Conservation (phyloP, 2,113 vertebrate species). For the Passerina amoena region DNA sequence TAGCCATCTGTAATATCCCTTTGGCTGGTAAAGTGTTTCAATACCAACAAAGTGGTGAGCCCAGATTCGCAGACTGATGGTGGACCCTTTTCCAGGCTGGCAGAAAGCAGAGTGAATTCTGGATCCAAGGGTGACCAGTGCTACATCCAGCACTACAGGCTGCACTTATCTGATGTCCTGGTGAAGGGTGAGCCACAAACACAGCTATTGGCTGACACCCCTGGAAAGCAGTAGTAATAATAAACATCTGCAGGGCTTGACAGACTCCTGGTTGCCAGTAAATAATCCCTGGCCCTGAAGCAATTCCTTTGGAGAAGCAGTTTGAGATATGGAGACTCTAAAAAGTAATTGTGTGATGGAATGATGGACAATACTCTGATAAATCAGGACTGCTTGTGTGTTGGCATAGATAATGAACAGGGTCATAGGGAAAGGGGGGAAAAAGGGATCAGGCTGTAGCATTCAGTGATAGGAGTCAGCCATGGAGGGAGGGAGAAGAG, state of each 20-base stretch:
- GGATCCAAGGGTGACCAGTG: not conserved
- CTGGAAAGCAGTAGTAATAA: conserved; percentile 41
- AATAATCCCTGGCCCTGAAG: conserved; percentile 5
- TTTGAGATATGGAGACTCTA: not conserved
- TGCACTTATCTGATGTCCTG: conserved; percentile 4
- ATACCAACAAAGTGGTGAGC: not conserved
- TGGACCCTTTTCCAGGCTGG: not conserved
- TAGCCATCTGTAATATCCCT: not conserved
- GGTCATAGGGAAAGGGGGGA: not conserved
- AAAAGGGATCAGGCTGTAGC: not conserved
- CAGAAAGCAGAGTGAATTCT: not conserved
- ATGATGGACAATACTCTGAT: not conserved
- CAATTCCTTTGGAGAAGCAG: not conserved
- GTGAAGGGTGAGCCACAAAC: not conserved
- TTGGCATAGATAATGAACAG: not conserved
- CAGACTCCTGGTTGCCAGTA: conserved; percentile 18
- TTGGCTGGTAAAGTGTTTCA: not conserved
- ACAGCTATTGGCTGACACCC: conserved; percentile 17
- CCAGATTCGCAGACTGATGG: not conserved
- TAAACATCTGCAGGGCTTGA: conserved; percentile 55
- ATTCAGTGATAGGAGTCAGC: not conserved
- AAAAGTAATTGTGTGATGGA: not conserved
- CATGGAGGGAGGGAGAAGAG: not conserved
- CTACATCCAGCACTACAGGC: not conserved
- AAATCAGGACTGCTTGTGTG: not conserved